Base-by-base conservation (phyloP, 1,140 invertebrate genomes). In the Orchestia grillus region DNA sequence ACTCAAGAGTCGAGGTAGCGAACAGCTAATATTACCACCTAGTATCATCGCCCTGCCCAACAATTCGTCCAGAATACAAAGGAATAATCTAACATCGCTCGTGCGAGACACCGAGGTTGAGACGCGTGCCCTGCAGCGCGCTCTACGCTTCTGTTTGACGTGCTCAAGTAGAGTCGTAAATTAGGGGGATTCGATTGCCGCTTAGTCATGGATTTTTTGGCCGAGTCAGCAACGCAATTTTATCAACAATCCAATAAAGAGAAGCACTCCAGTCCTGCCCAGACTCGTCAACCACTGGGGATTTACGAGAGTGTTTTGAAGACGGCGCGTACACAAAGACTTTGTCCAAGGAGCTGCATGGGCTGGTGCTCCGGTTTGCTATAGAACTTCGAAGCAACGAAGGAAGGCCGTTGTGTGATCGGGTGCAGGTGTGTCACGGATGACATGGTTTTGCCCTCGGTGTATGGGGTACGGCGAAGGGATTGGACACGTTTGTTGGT, bases 281-380 rank as follows among this genome's bases (percentile, higher is more conserved):
- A 36, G 62, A 23, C 62, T 41, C 88, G n/a, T 90, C 88, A 90
- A 90, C 88, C 88, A 90, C 43, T 90, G 11, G 88, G n/a, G 88
- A 90, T 90, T 90, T 90, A 90, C 62, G 62, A 90, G 88, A 0
- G 28, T 90, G 88, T 90, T 90, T 90, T 90, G 41, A 90, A 44
- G 88, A 19, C 41, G 11, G 8, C 41, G 4, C 42, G n/a, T 90
- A 44, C 41, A 90, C 88, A 90, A 90, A 23, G 43, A 4, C n/a
- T 8, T 42, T 28, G 88, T 42, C 88, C 3, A 19, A 15, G 47
- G 47, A 8, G 47, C 47, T 53, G 19, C 19, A 53, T 6, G 47
- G 47, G 6, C 47, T 53, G 6, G 6, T 53, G 6, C 47, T 53
- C 19, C 6, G 19, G 47, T 19, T 53, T 53, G 19, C n/a, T n/a